Conservation (phyloP, 2,888 invertebrate genomes). For the Anarsia innoxiella region DNA sequence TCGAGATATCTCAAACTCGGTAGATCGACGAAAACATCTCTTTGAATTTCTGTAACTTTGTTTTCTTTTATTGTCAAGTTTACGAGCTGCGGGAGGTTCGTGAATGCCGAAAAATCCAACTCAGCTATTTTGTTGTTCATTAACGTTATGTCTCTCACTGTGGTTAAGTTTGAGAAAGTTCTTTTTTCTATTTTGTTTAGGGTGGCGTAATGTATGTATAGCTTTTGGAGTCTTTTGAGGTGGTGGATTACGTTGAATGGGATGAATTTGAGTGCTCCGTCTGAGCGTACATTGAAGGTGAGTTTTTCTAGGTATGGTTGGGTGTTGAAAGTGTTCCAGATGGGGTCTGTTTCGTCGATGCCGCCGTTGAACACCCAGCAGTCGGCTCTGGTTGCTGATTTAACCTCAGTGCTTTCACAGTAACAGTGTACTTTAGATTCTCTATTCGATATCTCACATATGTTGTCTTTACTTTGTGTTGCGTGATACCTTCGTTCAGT, state of each 20-base stretch:
- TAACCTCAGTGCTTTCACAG: constrained; percentile 75
- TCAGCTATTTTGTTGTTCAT: constrained; percentile 82
- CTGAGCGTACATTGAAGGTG: constrained; percentile 81
- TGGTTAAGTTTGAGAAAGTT: constrained; percentile 84
- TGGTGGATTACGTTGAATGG: constrained; percentile 81
- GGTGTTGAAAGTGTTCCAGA: constrained; percentile 83
- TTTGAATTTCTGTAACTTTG: constrained; percentile 82
- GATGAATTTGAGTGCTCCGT: constrained; percentile 80
- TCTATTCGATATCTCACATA: constrained; percentile 73
- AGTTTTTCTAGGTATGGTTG: constrained; percentile 81
- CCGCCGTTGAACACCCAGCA: constrained; percentile 86
- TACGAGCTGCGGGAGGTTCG: constrained; percentile 81
- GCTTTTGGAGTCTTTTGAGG: constrained; percentile 78
- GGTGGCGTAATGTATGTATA: constrained; percentile 83
- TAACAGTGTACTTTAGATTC: constrained; percentile 79
- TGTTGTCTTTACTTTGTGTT: constrained; percentile 63
- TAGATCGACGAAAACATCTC: constrained; percentile 84
- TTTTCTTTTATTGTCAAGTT: constrained; percentile 85
- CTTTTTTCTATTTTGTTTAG: constrained; percentile 81
- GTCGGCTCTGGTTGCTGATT: constrained; percentile 79
- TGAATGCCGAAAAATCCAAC: constrained; percentile 82
- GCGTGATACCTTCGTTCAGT: constrained; percentile 59
- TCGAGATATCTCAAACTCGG: constrained; percentile 83
- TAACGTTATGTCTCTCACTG: constrained; percentile 80
- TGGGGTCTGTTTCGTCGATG: constrained; percentile 78